Base-by-base conservation (phyloP, 2,797 vertebrate genomes). In the Calcarius lapponicus region DNA sequence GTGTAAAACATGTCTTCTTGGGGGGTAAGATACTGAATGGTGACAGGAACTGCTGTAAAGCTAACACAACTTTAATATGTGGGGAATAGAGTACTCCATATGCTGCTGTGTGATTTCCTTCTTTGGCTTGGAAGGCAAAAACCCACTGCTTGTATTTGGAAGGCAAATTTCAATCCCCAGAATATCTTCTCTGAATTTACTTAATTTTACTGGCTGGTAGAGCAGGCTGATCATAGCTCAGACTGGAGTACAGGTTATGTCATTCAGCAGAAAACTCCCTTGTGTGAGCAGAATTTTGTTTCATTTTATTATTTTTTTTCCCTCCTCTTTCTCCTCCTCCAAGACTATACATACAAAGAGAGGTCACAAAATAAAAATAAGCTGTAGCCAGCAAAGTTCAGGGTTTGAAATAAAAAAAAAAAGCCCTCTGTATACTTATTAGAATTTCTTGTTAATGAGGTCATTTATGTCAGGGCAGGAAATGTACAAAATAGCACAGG, bases 371-470 rank as follows among this genome's bases (percentile, higher is more conserved):
- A 79, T 29, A 86, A 58, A 86, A 92, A 29, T 61, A 92, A 92
- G 29, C 66, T 67, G 17, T n/a, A 93, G 70, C 65, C 79, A 95
- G 65, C 29, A 56, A 69, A 75, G 65, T 78, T 94, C 50, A 50
- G 70, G 43, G 86, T 80, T 93, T 78, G 20, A 91, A 90, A 89
- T 3, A 3, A n/a, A 70, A 42, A 65, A 80, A n/a, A 54, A 80
- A 7, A 0, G n/a, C 1, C 11, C 43, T 73, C n/a, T 89, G 40
- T 66, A 69, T 66, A 92, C 61, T 91, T 92, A 90, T 58, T 94
- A 95, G 64, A 82, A 93, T 94, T 92, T 95, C 82, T 94, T 95
- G 80, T 93, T 95, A 94, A 95, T 96, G 78, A 93, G 87, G 88
- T 94, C 82, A 94, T 94, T 94, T 95, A 86, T 94, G 61, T 97